Percentiles rank a stretch among this genome's conserved stretches.
Evolutionary conservation across 2,888 invertebrate genomes (phyloP).

Genomic region (Malthinus flaveolus): DNA sequence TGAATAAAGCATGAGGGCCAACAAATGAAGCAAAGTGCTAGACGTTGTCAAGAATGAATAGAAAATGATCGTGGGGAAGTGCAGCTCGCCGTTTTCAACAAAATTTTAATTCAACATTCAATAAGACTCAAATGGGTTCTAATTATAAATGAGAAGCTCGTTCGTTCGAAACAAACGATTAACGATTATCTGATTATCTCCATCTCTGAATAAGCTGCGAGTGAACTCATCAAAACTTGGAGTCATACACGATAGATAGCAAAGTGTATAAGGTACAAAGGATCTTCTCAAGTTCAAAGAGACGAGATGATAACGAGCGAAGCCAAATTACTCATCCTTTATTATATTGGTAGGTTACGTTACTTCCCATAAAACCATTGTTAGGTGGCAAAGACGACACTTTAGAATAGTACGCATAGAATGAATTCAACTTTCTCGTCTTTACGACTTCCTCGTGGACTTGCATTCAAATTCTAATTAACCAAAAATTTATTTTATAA

Average conservation of each 20-base stretch:
- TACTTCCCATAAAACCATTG: constrained; percentile 47
- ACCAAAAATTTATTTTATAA: not conserved
- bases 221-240: constrained; percentile 39
- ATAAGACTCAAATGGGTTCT: constrained; percentile 34
- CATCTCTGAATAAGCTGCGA: constrained; percentile 31
- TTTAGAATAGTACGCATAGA: constrained; percentile 30
- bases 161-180: constrained; percentile 39
- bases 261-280: constrained; percentile 38
- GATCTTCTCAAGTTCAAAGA: constrained; percentile 45
- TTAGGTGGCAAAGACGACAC: constrained; percentile 34
- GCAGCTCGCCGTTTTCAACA: constrained; percentile 37
- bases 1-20: constrained; percentile 53
- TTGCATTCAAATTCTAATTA: constrained; percentile 3
- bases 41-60: constrained; percentile 49
- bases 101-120: constrained; percentile 40
- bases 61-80: constrained; percentile 50
- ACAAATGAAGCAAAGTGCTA: constrained; percentile 48
- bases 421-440: constrained; percentile 24
- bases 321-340: constrained; percentile 49
- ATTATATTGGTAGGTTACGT: constrained; percentile 45
- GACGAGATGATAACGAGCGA: constrained; percentile 49
- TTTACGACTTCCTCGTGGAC: constrained; percentile 18
- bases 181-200: constrained; percentile 43
- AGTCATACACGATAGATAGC: constrained; percentile 39
- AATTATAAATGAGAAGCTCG: constrained; percentile 40